Conservation (phyloP, 2,113 vertebrate genomes). For the Mungos mungo region DNA sequence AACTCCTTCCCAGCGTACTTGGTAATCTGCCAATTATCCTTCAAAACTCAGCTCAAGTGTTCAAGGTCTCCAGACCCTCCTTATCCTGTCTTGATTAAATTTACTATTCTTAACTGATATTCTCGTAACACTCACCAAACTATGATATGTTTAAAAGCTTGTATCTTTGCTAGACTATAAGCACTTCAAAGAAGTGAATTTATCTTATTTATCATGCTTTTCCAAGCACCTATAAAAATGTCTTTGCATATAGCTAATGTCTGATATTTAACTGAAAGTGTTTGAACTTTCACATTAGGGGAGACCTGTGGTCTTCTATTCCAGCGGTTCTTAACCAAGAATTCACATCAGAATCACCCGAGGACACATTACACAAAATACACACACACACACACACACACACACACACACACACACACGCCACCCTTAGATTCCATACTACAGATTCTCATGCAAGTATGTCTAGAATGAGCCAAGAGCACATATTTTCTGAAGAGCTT, state of each 20-base stretch:
- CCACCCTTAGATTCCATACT: background rate
- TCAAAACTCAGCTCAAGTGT: background rate
- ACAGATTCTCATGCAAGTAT: background rate
- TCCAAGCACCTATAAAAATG: background rate
- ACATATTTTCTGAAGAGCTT: background rate
- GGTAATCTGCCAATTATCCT: conserved; percentile 8
- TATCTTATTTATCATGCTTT: background rate
- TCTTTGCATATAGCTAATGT: background rate
- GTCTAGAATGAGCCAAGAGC: background rate
- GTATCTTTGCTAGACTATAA: background rate
- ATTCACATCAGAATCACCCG: conserved; percentile 2
- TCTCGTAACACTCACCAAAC: background rate
- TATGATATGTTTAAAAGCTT: background rate
- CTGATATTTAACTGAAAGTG: conserved; percentile 23
- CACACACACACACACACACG: background rate
- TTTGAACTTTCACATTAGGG: background rate
- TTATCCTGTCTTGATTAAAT: background rate
- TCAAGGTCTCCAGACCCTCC: background rate
- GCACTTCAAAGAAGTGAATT: background rate
- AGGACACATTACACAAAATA: background rate
- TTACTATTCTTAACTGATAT: background rate
- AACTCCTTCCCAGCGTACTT: background rate
- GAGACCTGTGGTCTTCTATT: background rate
- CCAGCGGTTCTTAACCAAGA: background rate
- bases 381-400: background rate